Percentiles rank a stretch among this genome's conserved stretches.
These are phyloP conservation scores for Machimus atricapillus DNA, from an alignment of 2,888 invertebrate genomes.

Conservation along the genomic window DNA sequence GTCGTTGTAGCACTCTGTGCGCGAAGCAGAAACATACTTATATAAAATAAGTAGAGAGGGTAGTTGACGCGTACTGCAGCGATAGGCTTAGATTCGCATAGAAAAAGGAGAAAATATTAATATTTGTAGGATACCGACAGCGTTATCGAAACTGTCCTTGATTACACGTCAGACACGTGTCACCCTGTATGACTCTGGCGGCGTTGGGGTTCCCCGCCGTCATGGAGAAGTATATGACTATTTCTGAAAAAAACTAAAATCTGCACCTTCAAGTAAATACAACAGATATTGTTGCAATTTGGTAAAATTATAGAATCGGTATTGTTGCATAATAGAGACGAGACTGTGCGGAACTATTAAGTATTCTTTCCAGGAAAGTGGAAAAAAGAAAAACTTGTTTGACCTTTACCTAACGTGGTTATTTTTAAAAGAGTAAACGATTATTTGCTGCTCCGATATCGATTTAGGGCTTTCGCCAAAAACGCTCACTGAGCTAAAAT, in stretches of 20 bases:
- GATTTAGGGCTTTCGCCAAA: background rate
- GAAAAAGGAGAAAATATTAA: background rate
- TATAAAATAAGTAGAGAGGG: background rate
- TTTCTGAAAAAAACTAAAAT: background rate
- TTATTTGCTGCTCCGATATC: background rate
- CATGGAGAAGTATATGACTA: background rate
- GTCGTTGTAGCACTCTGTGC: background rate
- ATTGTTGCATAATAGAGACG: background rate
- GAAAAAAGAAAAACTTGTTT: background rate
- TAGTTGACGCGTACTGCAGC: background rate
- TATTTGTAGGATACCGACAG: background rate
- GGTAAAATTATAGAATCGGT: background rate
- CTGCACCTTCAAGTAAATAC: background rate
- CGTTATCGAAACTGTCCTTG: background rate
- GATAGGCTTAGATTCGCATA: background rate
- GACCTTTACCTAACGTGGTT: slow-evolving; percentile 9
- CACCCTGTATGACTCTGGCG: background rate
- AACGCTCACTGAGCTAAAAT: background rate
- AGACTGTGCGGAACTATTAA: background rate
- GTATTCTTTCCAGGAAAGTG: background rate
- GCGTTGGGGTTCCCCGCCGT: background rate
- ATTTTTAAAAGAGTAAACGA: background rate
- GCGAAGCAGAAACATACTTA: background rate
- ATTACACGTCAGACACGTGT: background rate
- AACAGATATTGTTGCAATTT: background rate